These are phyloP conservation scores for Rhagium mordax DNA, from an alignment of 2,888 invertebrate species.

Conservation along the genomic window DNA sequence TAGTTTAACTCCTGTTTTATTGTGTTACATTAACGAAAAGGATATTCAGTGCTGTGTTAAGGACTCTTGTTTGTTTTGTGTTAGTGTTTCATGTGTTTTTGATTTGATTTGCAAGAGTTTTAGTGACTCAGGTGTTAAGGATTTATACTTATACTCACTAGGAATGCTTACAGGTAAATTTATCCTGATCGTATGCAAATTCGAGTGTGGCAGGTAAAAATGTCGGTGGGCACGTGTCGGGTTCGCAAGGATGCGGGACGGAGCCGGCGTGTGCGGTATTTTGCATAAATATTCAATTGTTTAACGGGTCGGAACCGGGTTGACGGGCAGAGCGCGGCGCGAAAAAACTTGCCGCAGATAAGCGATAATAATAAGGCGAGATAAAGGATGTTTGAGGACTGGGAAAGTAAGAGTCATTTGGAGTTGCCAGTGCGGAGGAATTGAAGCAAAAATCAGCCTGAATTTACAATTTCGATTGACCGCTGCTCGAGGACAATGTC, in stretches of 20 bases:
- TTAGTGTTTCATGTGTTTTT: constrained; percentile 58
- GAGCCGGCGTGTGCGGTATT: constrained; percentile 23
- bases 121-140: constrained; percentile 65
- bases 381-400: too few species aligned
- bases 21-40: constrained; percentile 51
- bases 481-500: too few species aligned
- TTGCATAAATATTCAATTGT: constrained; percentile 17
- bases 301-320: not conserved
- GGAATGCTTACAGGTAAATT: constrained; percentile 66
- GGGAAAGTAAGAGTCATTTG: too few species aligned
- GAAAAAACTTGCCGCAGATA: not conserved
- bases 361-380: not conserved
- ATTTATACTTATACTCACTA: constrained; percentile 57
- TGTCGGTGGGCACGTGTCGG: constrained; percentile 13
- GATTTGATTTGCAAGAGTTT: constrained; percentile 46
- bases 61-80: constrained; percentile 58
- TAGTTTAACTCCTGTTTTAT: constrained; percentile 50
- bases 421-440: too few species aligned
- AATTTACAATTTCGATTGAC: too few species aligned
- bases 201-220: constrained; percentile 19
- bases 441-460: too few species aligned
- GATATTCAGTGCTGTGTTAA: constrained; percentile 61
- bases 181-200: constrained; percentile 37
- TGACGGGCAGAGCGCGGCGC: not conserved
- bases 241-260: not conserved